Percentiles rank a stretch among this genome's conserved stretches.
These are phyloP conservation scores for Latrodectus elegans DNA, from an alignment of 2,888 invertebrate species.

Conservation along the genomic window DNA sequence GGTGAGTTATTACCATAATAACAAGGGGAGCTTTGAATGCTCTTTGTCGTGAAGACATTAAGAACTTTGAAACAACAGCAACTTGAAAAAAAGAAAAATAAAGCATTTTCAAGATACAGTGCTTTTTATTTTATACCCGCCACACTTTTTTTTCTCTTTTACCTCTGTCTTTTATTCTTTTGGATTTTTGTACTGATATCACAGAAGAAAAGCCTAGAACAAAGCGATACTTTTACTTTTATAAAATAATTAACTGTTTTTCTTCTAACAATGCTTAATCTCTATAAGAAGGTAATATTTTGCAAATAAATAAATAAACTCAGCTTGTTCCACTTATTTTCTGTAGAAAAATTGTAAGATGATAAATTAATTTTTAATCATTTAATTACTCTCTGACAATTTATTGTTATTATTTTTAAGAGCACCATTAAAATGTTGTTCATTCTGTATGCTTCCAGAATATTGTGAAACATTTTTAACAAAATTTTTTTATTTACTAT, in stretches of 20 bases:
- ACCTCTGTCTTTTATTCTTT: constrained; percentile 7
- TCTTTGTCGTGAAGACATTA: constrained; percentile 29
- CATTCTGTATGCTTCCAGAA: too few relatives aligned
- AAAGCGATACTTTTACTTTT: neutral
- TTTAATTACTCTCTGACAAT: too few relatives aligned
- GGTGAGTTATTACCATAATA: constrained; percentile 21
- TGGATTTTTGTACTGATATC: constrained; percentile 24
- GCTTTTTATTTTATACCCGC: constrained; percentile 12
- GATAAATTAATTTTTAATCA: too few relatives aligned
- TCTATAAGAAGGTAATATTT: too few relatives aligned
- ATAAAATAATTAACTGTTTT: constrained; percentile 23
- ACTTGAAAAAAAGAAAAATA: constrained; percentile 12
- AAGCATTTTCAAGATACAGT: constrained; percentile 6
- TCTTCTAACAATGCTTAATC: constrained; percentile 1
- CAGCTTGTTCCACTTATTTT: too few relatives aligned
- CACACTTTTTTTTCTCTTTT: neutral
- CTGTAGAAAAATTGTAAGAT: too few relatives aligned
- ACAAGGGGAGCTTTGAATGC: constrained; percentile 15
- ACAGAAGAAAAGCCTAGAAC: neutral
- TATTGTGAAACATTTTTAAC: too few relatives aligned
- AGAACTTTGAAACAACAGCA: constrained; percentile 32
- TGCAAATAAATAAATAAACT: too few relatives aligned
- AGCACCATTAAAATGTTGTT: too few relatives aligned
- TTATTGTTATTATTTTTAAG: too few relatives aligned
- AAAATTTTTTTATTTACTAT: too few relatives aligned